Percentiles rank a stretch among this genome's conserved stretches.
Evolutionary conservation across 2,888 invertebrate species (phyloP).

Genomic region (Athalia cordata): DNA sequence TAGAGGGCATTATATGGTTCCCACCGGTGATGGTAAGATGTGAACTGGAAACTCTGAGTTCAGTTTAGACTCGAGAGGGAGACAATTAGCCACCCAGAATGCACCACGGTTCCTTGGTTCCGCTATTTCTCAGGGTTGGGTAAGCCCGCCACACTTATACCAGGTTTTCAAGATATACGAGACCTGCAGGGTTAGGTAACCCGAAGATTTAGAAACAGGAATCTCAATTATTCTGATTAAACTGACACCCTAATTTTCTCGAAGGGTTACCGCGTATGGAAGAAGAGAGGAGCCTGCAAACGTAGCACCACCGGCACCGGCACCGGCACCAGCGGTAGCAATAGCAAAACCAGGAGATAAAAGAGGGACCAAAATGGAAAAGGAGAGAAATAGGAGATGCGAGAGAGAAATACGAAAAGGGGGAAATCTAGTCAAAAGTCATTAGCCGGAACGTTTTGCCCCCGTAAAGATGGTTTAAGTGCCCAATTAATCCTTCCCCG

Average conservation of each 20-base stretch:
- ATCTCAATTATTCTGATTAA: slow-evolving; percentile 64
- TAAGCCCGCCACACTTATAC: slow-evolving; percentile 10
- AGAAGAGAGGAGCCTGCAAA: background rate
- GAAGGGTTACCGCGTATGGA: slow-evolving; percentile 23
- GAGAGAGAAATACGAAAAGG: background rate
- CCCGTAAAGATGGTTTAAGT: slow-evolving; percentile 44
- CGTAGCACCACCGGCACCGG: background rate
- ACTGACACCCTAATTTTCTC: slow-evolving; percentile 45
- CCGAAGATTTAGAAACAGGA: slow-evolving; percentile 62
- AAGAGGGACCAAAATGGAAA: slow-evolving; percentile 7
- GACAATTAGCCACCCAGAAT: slow-evolving; percentile 19
- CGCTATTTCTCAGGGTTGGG: slow-evolving; percentile 15
- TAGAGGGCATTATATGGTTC: no score
- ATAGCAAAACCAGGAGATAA: slow-evolving; percentile 25
- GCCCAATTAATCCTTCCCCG: slow-evolving; percentile 42
- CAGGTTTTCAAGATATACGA: slow-evolving; percentile 42
- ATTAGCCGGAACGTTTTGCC: slow-evolving; percentile 43
- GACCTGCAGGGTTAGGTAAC: slow-evolving; percentile 54
- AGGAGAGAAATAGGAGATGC: background rate
- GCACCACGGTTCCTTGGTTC: slow-evolving; percentile 27
- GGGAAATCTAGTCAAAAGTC: slow-evolving; percentile 40
- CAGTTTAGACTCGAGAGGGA: slow-evolving; percentile 1
- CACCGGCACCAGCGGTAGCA: background rate
- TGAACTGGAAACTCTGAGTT: background rate
- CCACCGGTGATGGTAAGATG: no score